These are phyloP conservation scores for Bos javanicus DNA, from an alignment of 2,113 vertebrate genomes.

Conservation along the genomic window DNA sequence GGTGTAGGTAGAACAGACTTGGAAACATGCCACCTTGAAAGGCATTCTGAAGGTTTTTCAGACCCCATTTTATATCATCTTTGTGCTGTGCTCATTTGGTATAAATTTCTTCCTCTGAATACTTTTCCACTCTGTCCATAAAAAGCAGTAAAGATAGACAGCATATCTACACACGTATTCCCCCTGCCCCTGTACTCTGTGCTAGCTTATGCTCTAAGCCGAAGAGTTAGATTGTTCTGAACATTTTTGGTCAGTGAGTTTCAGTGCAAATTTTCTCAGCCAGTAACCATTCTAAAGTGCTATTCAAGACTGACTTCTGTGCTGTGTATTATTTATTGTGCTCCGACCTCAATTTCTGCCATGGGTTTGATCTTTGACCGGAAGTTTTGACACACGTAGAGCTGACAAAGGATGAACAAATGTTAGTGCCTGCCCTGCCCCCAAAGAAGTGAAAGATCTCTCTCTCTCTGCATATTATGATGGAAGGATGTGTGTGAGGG, in stretches of 20 bases:
- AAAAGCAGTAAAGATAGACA: not conserved
- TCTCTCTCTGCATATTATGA: not conserved
- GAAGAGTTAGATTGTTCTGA: not conserved
- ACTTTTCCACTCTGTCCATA: not conserved
- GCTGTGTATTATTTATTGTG: not conserved
- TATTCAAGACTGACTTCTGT: not conserved
- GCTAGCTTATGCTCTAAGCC: not conserved
- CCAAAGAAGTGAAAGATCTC: not conserved
- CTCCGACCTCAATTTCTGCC: not conserved
- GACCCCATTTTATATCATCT: not conserved
- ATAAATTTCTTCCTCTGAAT: not conserved
- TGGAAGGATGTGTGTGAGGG: not conserved
- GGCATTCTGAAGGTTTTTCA: not conserved
- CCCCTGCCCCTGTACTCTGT: not conserved
- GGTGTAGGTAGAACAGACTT: not conserved
- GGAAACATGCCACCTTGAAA: not conserved
- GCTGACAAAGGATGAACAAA: not conserved
- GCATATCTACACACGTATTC: too few species aligned
- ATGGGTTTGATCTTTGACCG: not conserved
- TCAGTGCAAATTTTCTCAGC: constrained; percentile 19
- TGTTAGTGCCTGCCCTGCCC: not conserved
- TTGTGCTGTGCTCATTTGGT: not conserved
- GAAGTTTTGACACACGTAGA: not conserved
- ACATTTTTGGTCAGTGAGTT: not conserved
- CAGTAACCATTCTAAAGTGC: not conserved